Percentiles rank a stretch among this genome's conserved stretches.
phyloP scores from a whole-genome alignment of 2,113 vertebrate species.

The Lepus europaeus region DNA sequence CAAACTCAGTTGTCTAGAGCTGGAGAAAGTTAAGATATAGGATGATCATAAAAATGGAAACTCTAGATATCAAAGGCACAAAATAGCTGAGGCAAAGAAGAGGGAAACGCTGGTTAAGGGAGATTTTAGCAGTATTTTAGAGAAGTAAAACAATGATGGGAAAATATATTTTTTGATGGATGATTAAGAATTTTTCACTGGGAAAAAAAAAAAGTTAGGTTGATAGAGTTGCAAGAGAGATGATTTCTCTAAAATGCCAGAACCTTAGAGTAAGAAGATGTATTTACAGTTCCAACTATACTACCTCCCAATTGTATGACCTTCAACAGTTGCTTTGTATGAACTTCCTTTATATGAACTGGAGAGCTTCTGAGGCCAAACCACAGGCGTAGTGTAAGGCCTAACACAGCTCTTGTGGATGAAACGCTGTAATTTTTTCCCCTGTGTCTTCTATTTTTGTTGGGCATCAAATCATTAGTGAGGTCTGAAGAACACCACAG shows the following conservation, averaged over 20 bases:
- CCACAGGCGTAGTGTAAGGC: background rate
- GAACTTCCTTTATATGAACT: background rate
- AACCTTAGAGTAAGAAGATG: background rate
- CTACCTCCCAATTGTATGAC: background rate
- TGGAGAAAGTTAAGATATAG: slow-evolving; percentile 49
- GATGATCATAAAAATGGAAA: slow-evolving; percentile 44
- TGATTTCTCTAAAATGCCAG: background rate
- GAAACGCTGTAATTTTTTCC: background rate
- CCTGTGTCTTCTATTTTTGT: no score
- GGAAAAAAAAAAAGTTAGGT: background rate
- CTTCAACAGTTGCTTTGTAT: background rate
- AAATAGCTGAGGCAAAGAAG: slow-evolving; percentile 49
- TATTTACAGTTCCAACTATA: background rate
- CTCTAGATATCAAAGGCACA: slow-evolving; percentile 12
- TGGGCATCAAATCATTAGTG: no score
- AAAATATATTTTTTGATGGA: slow-evolving; percentile 5
- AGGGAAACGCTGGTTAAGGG: background rate
- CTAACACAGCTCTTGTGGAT: background rate
- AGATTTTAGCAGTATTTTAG: slow-evolving; percentile 42
- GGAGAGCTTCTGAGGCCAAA: background rate
- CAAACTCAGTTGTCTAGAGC: background rate
- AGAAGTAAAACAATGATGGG: background rate
- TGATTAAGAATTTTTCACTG: slow-evolving; percentile 11
- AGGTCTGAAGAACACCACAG: no score
- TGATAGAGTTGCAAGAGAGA: background rate